Evolutionary conservation across 2,113 vertebrate species (phyloP), one percentile per base, ranked within the genome.

Genomic region (Holacanthus passer): DNA sequence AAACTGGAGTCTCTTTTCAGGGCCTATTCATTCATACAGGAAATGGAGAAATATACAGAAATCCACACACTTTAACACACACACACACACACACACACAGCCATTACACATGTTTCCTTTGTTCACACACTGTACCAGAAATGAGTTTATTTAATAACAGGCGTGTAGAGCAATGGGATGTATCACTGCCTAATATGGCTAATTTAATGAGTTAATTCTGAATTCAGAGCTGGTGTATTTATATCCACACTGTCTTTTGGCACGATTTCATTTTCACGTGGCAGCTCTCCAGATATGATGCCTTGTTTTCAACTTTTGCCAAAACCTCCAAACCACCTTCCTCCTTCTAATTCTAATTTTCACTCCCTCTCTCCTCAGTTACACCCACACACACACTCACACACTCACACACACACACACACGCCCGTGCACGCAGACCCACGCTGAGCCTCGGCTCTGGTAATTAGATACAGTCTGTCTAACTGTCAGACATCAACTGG

Each of bases 401-500:
- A 71, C 78, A 64, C 73, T 59, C 71, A 53, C 50, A 77, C 72
- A 73, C 71, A 82, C 67, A 69, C 66, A 79, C 81, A 86, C 53
- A 78, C 83, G 78, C 66, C 83, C 53, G 62, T 13, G 68, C 45
- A 59, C 43, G 50, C 82, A 85, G 87, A 79, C 90, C 76, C 92
- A 90, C 76, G 89, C 88, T 88, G 90, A 88, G 91, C 78, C 70
- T 79, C 10, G 81, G 81, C 86, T 90, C 86, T 83, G 91, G 92
- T 91, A 94, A 94, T 94, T 92, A 90, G 88, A 94, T 93, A 91
- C 93, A 94, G 88, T 91, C 93, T 91, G 93, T 95, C 92, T 93
- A 92, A 91, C 89, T 93, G 92, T 94, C 93, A 94, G 92, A 92
- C 91, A 94, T 92, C 92, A 91, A 90, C 94, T 87, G 94, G 91